Conservation (phyloP, 2,797 vertebrate species). For the Nasua narica region DNA sequence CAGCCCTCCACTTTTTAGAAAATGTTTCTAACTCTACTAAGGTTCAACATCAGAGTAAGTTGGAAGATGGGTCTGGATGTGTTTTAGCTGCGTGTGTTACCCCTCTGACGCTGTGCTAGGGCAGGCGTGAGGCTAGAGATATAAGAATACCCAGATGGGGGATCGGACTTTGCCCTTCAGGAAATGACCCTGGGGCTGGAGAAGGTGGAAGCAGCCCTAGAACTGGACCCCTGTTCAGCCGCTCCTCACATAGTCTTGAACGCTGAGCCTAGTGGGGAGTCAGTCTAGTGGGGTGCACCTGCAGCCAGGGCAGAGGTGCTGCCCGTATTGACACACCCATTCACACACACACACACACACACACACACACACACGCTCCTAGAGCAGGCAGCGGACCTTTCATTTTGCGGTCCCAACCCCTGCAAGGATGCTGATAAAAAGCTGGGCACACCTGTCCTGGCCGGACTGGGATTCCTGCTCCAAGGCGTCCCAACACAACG, state of each 20-base stretch:
- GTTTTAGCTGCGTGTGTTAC: constrained; percentile 83
- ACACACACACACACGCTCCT: not conserved
- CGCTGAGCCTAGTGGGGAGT: not conserved
- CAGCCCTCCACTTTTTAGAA: not conserved
- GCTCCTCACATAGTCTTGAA: not conserved
- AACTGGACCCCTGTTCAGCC: not conserved
- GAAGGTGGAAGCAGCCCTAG: not conserved
- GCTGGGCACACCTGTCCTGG: not conserved
- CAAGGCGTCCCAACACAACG: not conserved
- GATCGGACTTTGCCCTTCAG: not conserved
- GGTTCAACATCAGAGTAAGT: constrained; percentile 80
- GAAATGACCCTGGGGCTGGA: not conserved
- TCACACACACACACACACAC: not conserved
- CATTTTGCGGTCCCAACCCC: not conserved
- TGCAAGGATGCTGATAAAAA: not conserved
- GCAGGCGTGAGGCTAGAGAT: not conserved
- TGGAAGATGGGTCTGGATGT: constrained; percentile 73
- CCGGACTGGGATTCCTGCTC: not conserved
- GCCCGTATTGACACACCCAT: not conserved
- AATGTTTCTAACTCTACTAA: constrained; percentile 16
- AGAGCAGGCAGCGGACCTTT: not conserved
- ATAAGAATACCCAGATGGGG: not conserved
- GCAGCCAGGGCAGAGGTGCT: not conserved
- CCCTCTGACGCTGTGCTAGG: constrained; percentile 72
- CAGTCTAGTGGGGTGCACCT: not conserved